Evolutionary conservation across 2,797 vertebrate genomes (phyloP).

Genomic region (Sebastes variabilis): DNA sequence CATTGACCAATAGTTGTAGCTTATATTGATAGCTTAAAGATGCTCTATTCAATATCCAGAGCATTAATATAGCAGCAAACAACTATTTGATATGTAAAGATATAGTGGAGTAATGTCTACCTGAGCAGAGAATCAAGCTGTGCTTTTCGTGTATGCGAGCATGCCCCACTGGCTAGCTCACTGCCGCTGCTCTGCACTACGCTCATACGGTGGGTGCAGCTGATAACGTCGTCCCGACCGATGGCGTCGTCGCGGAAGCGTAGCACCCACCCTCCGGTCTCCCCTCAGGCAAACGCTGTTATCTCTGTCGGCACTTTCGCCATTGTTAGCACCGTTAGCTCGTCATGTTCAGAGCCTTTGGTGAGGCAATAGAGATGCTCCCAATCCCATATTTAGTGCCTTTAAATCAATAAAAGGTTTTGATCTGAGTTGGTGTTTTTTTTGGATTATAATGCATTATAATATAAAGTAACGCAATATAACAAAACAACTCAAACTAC

Average conservation of each 20-base stretch:
- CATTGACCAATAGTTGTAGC: constrained; percentile 21
- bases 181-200: too few relatives aligned
- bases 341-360: background rate
- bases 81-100: too few relatives aligned
- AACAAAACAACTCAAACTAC: too few relatives aligned
- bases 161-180: too few relatives aligned
- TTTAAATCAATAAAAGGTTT: background rate
- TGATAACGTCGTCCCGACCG: too few relatives aligned
- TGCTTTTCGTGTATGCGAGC: too few relatives aligned
- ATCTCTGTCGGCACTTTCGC: background rate
- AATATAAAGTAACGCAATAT: background rate
- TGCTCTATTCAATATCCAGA: background rate
- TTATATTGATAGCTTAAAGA: background rate
- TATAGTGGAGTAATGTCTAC: too few relatives aligned
- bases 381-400: background rate
- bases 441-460: background rate
- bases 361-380: background rate
- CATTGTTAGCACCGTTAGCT: background rate
- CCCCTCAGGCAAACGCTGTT: background rate
- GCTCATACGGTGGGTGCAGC: too few relatives aligned
- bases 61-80: background rate
- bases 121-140: too few relatives aligned
- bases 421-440: background rate
- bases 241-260: too few relatives aligned
- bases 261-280: too few relatives aligned